Conservation (phyloP, 2,797 vertebrate genomes). For the Orientallactaga sibirica region DNA sequence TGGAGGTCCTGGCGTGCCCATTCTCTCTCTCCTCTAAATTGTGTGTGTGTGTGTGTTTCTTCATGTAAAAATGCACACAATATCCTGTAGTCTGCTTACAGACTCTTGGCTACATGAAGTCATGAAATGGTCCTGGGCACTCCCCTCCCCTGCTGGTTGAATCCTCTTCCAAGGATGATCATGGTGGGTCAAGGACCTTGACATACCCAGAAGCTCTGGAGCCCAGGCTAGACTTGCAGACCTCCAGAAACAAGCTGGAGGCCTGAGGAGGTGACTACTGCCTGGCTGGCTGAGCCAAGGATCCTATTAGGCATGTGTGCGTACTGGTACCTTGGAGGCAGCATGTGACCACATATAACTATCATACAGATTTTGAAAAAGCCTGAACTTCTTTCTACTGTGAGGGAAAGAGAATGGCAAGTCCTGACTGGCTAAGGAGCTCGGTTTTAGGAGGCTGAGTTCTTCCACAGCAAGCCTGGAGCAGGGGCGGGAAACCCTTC, state of each 20-base stretch:
- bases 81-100: not conserved
- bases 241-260: not conserved
- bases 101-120: not conserved
- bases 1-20: no score
- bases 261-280: not conserved
- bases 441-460: not conserved
- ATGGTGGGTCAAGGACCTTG: not conserved
- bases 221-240: not conserved
- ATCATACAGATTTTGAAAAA: not conserved
- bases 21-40: no score
- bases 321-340: not conserved
- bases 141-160: not conserved
- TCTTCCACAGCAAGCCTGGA: not conserved
- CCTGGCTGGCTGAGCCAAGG: not conserved
- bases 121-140: not conserved
- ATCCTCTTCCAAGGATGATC: not conserved
- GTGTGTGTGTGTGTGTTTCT: conserved; percentile 17
- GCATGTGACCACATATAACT: not conserved
- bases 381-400: not conserved
- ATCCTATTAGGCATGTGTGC: no score
- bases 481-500: not conserved
- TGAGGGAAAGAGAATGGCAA: not conserved
- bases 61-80: not conserved
- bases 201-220: not conserved
- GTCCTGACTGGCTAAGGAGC: not conserved